Evolutionary conservation across 2,888 invertebrate genomes (phyloP).

Genomic region (Fissipunctia ypsillon): DNA sequence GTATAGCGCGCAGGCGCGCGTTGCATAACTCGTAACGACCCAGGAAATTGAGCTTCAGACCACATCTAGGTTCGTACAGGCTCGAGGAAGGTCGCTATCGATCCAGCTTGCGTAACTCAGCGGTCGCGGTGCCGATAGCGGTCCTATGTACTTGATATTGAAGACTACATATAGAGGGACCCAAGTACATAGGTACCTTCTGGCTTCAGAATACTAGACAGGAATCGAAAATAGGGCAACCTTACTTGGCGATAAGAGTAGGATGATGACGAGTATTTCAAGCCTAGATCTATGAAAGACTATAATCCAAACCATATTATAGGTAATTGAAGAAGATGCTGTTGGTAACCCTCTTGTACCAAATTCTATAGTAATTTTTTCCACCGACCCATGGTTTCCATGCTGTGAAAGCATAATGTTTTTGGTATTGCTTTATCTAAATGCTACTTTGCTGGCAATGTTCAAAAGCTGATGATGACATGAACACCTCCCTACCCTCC

Average conservation of each 20-base stretch:
- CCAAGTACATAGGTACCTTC: no score
- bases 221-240: background rate
- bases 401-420: background rate
- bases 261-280: background rate
- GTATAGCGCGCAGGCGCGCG: slow-evolving; percentile 61
- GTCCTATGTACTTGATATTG: slow-evolving; percentile 7
- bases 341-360: background rate
- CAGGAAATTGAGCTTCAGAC: slow-evolving; percentile 60
- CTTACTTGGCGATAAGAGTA: background rate
- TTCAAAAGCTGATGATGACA: background rate
- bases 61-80: slow-evolving; percentile 61
- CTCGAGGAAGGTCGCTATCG: slow-evolving; percentile 55
- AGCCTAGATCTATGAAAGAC: background rate
- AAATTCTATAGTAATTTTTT: background rate
- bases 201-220: background rate
- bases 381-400: background rate
- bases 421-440: background rate
- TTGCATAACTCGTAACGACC: slow-evolving; percentile 65
- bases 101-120: slow-evolving; percentile 61
- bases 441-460: background rate
- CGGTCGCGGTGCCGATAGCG: slow-evolving; percentile 23
- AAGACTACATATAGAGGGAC: background rate
- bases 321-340: background rate
- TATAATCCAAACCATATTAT: background rate
- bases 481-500: background rate